Percentiles rank a stretch among this genome's conserved stretches.
These are phyloP conservation scores for Ceratina australensis DNA, from an alignment of 1,140 invertebrate species.

Conservation along the genomic window DNA sequence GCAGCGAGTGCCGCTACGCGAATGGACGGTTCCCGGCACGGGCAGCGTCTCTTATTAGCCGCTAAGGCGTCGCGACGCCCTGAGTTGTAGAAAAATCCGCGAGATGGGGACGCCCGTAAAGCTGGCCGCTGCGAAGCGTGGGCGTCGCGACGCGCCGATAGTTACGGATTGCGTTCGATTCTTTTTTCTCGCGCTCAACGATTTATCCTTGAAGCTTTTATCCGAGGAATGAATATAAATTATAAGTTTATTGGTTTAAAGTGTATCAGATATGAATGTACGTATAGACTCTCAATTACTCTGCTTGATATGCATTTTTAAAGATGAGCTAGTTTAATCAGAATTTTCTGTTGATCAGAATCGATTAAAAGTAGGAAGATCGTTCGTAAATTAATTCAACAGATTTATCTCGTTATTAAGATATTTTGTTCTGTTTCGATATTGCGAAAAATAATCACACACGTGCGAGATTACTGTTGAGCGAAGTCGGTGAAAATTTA, in stretches of 20 bases:
- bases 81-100: conserved; percentile 76
- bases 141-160: conserved; percentile 43
- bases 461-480: background rate
- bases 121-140: background rate
- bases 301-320: no score
- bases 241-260: no score
- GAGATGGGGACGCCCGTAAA: conserved; percentile 75
- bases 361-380: no score
- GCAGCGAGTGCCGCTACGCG: conserved; percentile 59
- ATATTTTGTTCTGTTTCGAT: background rate
- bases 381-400: no score
- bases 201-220: no score
- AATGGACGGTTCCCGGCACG: conserved; percentile 41
- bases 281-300: no score
- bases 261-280: no score
- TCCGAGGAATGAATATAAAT: no score
- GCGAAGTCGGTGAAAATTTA: background rate
- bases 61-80: conserved; percentile 75
- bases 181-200: background rate
- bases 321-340: no score
- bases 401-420: no score
- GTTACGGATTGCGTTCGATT: background rate
- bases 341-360: no score
- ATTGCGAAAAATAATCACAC: background rate
- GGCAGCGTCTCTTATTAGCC: conserved; percentile 72